Evolutionary conservation across 2,888 invertebrate species (phyloP).

Genomic region (Spisula solida): DNA sequence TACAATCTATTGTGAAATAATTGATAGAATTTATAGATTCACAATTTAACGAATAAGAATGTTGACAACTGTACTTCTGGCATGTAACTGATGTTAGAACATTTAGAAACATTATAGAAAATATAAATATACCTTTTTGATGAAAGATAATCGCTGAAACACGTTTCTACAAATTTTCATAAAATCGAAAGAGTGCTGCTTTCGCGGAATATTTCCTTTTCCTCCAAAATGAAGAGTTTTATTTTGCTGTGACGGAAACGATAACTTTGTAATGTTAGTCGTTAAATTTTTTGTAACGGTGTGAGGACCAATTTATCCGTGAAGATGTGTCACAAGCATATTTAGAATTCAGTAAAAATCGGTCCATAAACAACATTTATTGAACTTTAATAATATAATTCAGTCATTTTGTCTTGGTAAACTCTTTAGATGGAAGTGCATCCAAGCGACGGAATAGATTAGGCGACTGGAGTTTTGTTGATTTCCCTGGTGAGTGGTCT

Average conservation of each 20-base stretch:
- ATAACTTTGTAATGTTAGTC: neutral
- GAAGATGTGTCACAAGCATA: conserved; percentile 46
- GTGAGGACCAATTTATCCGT: conserved; percentile 20
- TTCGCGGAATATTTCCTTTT: neutral
- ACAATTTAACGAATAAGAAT: too few species aligned
- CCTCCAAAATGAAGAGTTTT: conserved; percentile 5
- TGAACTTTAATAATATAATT: neutral
- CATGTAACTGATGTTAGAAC: too few species aligned
- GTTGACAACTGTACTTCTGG: too few species aligned
- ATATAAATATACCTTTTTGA: too few species aligned
- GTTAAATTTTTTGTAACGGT: conserved; percentile 30
- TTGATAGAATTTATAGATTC: too few species aligned
- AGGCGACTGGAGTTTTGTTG: neutral
- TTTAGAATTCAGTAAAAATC: conserved; percentile 23
- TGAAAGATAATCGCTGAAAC: too few species aligned
- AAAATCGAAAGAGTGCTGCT: neutral
- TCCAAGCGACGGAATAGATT: neutral
- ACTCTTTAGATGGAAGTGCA: neutral
- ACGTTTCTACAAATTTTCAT: too few species aligned
- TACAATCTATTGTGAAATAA: too few species aligned
- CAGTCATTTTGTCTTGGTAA: neutral
- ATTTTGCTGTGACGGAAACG: conserved; percentile 8
- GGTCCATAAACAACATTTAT: neutral
- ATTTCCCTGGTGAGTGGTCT: neutral
- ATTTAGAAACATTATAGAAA: too few species aligned